phyloP scores from a whole-genome alignment of 2,888 invertebrate genomes.

The Ophonus ardosiacus region DNA sequence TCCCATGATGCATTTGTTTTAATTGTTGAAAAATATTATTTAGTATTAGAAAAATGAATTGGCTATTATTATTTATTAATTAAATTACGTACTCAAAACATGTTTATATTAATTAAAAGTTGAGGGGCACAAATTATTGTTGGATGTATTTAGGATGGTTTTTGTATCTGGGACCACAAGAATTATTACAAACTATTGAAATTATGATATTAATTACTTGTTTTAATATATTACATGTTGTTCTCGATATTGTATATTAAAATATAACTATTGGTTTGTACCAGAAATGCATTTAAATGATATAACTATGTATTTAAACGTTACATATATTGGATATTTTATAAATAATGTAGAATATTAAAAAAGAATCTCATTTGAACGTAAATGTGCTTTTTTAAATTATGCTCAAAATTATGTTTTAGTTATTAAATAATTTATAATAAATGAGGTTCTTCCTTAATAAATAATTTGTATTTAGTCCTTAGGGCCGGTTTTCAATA shows the following conservation, averaged over 20 bases:
- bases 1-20: conserved; percentile 1
- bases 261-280: conserved; percentile 41
- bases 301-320: conserved; percentile 46
- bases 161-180: conserved; percentile 54
- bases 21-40: conserved; percentile 14
- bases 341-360: conserved; percentile 31
- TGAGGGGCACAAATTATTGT: conserved; percentile 12
- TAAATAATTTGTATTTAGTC: conserved; percentile 20
- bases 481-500: too few species aligned
- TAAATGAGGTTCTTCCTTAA: conserved; percentile 34
- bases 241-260: conserved; percentile 45
- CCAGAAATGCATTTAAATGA: conserved; percentile 59
- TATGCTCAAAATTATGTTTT: conserved; percentile 37
- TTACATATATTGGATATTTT: conserved; percentile 43
- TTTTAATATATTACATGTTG: conserved; percentile 53
- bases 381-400: conserved; percentile 52
- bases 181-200: conserved; percentile 41
- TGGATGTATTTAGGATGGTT: neutral
- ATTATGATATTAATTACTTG: conserved; percentile 25
- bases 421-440: conserved; percentile 8
- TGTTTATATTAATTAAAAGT: neutral
- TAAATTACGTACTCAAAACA: neutral
- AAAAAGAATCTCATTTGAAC: conserved; percentile 43
- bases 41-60: conserved; percentile 14
- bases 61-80: conserved; percentile 20